A percentile compares a stretch with the other conserved stretches of the same genome.
phyloP scores from a whole-genome alignment of 2,113 vertebrate genomes.

The Neotragus moschatus region DNA sequence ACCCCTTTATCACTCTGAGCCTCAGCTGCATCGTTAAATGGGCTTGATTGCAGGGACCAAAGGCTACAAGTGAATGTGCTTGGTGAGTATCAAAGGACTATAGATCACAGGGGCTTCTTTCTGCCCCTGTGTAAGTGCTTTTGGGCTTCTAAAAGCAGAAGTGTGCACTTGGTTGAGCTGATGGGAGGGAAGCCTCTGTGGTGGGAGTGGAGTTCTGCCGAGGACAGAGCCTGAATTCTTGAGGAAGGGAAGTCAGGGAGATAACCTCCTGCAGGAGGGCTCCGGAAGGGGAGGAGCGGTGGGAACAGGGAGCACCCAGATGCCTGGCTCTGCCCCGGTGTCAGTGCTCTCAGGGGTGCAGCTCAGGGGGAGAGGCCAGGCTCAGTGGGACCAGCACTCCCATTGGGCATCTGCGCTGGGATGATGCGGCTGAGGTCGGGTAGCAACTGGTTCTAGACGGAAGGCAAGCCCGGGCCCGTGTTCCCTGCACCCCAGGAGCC shows the following conservation, averaged over 20 bases:
- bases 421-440: neutral
- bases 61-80: neutral
- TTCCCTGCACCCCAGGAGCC: constrained; percentile 18
- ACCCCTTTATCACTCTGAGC: rapidly evolving
- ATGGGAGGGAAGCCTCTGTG: neutral
- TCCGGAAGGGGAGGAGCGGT: neutral
- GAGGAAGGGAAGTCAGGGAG: neutral
- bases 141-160: neutral
- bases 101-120: neutral
- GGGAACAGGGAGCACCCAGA: neutral
- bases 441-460: neutral
- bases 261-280: neutral
- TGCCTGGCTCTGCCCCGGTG: rapidly evolving
- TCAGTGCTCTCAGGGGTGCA: neutral
- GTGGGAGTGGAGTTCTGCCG: neutral
- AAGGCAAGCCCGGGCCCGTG: constrained; percentile 49
- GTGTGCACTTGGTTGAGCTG: too few species aligned
- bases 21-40: neutral
- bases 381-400: neutral
- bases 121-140: neutral
- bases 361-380: neutral
- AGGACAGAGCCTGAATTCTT: neutral
- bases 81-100: neutral
- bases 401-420: neutral
- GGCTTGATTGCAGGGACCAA: neutral